Evolutionary conservation across 2,797 vertebrate genomes (phyloP), one percentile per base, ranked within the genome.

Genomic region (Moxostoma hubbsi): DNA sequence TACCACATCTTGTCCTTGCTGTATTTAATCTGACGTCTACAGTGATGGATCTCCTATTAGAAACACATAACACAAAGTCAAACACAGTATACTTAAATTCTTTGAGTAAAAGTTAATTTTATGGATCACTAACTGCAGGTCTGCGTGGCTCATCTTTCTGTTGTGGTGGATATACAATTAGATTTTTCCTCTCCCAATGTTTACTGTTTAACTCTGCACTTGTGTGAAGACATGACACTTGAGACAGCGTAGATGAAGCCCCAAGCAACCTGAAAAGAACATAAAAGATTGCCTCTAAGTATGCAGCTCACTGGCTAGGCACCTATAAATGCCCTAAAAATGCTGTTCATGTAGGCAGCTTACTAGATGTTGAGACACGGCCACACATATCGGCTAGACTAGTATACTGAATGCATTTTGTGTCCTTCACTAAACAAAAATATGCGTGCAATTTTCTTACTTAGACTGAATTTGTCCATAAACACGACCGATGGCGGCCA

Each of bases 1-100:
- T 99, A 99, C 98, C 98, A 99, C 98, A 99, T 96, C 89, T 99
- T 99, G 85, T 99, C 96, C 86, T 95, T 97, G 90, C 97, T 98
- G 87, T 99, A 99, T 83, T 99, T 99, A 64, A 99, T 97, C 77
- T 98, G 96, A 78, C 96, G 95, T 84, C 96, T 92, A 86, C 95
- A 93, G 85, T 99, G 98, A 89, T 95, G 88, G 65, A 99, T 81
- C 90, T 97, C 98, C 98, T 99, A 81, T 43, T 10, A 45, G 0
- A 15, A 53, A 49, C 5, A 68, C 47, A 63, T 24, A 9, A 75
- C 2, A n/a, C 9, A 18, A 53, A n/a, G 12, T 64, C 13, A 66
- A 49, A 18, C 5, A 1, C 9, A 8, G 1, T 7, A 65, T 7
- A 1, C 51, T 15, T 47, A 7, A 57, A 53, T 9, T 24, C 4